A percentile compares a stretch with the other conserved stretches of the same genome.
Conservation (phyloP, 2,113 vertebrate species). For the Mus spicilegus region DNA sequence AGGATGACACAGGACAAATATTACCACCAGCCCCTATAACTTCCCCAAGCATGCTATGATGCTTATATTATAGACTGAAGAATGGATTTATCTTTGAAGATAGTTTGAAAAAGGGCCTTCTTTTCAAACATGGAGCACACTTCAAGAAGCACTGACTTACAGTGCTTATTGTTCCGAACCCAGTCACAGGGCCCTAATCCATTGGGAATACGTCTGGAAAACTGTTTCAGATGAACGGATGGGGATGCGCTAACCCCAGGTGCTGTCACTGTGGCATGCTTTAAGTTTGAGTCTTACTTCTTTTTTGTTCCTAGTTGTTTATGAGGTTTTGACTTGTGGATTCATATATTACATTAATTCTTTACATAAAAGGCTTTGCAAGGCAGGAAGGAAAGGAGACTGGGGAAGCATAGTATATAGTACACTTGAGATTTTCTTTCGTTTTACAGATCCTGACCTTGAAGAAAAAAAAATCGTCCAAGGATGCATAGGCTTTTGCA, state of each 20-base stretch:
- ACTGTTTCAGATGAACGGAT: not conserved
- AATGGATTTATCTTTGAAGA: not conserved
- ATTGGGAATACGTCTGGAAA: constrained; percentile 44
- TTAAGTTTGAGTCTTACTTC: not conserved
- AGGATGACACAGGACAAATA: too few relatives aligned
- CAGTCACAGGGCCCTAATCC: not conserved
- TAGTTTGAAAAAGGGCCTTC: not conserved
- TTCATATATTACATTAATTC: not conserved
- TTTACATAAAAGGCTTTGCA: not conserved
- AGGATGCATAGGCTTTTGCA: not conserved
- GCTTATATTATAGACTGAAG: not conserved
- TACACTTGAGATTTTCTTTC: not conserved
- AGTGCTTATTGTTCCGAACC: not conserved
- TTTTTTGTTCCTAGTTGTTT: constrained; percentile 35
- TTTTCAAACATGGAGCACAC: not conserved
- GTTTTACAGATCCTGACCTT: constrained; percentile 38
- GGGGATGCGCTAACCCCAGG: not conserved
- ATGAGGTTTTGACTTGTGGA: constrained; percentile 10
- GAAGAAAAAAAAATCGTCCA: constrained; percentile 57
- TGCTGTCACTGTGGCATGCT: not conserved
- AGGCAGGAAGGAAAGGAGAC: not conserved
- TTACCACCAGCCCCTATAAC: not conserved
- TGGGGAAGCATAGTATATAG: not conserved
- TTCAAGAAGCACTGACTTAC: not conserved
- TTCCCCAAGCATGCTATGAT: not conserved